These are phyloP conservation scores for Aldabrachelys gigantea DNA, from an alignment of 2,113 vertebrate species.

Conservation along the genomic window DNA sequence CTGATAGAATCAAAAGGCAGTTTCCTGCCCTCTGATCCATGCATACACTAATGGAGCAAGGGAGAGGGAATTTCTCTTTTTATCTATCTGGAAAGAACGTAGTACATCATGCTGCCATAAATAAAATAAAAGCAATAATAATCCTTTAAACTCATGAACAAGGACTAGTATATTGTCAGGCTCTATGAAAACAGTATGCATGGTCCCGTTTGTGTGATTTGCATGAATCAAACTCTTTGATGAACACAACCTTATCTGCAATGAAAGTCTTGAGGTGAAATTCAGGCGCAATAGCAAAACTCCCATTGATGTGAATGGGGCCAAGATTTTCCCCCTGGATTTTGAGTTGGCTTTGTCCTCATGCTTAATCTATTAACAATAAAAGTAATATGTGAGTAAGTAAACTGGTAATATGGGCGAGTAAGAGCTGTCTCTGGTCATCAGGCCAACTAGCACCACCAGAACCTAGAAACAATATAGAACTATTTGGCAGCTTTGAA, in stretches of 20 bases:
- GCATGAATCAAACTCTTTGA: fast-evolving
- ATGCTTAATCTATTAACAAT: neutral
- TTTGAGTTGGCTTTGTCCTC: fast-evolving
- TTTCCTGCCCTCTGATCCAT: neutral
- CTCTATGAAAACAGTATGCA: neutral
- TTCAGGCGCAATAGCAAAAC: neutral
- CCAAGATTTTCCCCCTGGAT: neutral
- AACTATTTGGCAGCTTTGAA: neutral
- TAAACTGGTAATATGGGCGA: neutral
- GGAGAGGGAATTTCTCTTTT: neutral
- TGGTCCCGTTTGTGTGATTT: fast-evolving
- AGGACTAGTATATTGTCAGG: neutral
- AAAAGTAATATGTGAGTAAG: neutral
- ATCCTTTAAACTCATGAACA: neutral
- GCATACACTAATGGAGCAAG: neutral
- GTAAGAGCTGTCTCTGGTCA: neutral
- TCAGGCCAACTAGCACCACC: neutral
- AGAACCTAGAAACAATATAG: neutral
- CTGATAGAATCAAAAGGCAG: neutral
- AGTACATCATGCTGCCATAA: neutral
- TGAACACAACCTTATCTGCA: neutral
- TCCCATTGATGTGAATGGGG: neutral
- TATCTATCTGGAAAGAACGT: neutral
- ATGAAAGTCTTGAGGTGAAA: neutral
- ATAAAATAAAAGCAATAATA: neutral